phyloP scores from a whole-genome alignment of 2,888 invertebrate genomes.

The Sialis lutaria region DNA sequence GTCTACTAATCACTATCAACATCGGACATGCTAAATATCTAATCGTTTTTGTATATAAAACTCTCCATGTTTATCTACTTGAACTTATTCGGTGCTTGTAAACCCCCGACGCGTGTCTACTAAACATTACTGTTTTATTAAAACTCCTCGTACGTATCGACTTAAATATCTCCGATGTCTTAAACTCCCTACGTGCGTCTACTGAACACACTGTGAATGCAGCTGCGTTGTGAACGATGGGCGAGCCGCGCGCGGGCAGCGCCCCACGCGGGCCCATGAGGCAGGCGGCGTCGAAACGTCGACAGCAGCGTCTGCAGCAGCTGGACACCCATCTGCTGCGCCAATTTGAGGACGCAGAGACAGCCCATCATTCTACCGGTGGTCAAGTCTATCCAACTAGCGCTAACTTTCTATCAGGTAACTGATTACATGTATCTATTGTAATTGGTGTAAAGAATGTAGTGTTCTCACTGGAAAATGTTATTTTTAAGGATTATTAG shows the following conservation, averaged over 20 bases:
- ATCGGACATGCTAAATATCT: too few species aligned
- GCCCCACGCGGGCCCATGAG: constrained; percentile 20
- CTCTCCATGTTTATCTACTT: too few species aligned
- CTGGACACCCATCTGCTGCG: constrained; percentile 9
- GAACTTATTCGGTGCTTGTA: too few species aligned
- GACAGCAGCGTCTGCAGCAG: constrained; percentile 17
- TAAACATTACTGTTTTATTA: too few species aligned
- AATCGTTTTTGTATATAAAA: too few species aligned
- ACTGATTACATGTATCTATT: constrained; percentile 21
- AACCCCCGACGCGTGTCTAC: too few species aligned
- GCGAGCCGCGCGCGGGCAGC: constrained; percentile 13
- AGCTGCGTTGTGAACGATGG: constrained; percentile 13
- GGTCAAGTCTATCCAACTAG: constrained; percentile 22
- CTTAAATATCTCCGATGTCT: too few species aligned
- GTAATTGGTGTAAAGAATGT: not conserved
- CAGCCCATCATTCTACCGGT: constrained; percentile 12
- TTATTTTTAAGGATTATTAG: too few species aligned
- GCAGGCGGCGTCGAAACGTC: constrained; percentile 17
- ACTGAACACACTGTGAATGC: not conserved
- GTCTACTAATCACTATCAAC: too few species aligned
- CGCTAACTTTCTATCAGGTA: constrained; percentile 20
- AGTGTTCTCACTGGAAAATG: too few species aligned
- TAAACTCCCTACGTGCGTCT: not conserved
- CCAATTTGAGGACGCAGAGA: constrained; percentile 13
- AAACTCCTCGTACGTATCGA: too few species aligned